These are phyloP conservation scores for Drosophila lacteicornis DNA, from an alignment of 1,140 invertebrate genomes.

Conservation along the genomic window DNA sequence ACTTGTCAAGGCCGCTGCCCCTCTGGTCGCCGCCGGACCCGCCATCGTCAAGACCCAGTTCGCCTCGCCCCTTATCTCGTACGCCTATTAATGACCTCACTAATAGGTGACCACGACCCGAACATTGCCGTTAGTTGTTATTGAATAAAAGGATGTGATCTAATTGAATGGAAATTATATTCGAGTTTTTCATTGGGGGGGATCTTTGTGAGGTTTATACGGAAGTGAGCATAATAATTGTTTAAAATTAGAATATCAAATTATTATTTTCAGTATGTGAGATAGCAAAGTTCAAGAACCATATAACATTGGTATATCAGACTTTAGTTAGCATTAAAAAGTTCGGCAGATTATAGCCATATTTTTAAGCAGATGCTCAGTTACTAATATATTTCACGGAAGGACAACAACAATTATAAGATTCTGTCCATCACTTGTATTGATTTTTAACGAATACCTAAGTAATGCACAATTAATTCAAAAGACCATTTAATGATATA, in stretches of 20 bases:
- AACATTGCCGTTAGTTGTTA: conserved; percentile 83
- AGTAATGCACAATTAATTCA: no score
- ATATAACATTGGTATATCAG: background rate
- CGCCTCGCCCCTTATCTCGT: conserved; percentile 76
- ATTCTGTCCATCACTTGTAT: no score
- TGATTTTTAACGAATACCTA: no score
- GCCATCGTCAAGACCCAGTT: conserved; percentile 76
- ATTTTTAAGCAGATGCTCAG: no score
- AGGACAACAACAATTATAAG: no score
- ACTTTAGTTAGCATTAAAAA: background rate
- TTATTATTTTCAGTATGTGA: background rate
- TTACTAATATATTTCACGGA: no score
- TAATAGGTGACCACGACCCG: conserved; percentile 62
- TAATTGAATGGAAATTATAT: conserved; percentile 37
- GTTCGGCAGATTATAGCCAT: no score
- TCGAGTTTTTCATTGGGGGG: background rate
- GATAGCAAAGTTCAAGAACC: no score
- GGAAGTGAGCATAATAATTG: background rate
- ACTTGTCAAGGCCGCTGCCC: conserved; percentile 57
- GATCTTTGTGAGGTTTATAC: background rate
- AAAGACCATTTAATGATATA: no score
- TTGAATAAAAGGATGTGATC: conserved; percentile 79
- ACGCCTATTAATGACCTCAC: conserved; percentile 62
- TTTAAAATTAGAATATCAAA: no score
- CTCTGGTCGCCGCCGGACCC: conserved; percentile 60